These are phyloP conservation scores for Spinibarbus caldwelli DNA, from an alignment of 2,797 vertebrate species.

Conservation along the genomic window DNA sequence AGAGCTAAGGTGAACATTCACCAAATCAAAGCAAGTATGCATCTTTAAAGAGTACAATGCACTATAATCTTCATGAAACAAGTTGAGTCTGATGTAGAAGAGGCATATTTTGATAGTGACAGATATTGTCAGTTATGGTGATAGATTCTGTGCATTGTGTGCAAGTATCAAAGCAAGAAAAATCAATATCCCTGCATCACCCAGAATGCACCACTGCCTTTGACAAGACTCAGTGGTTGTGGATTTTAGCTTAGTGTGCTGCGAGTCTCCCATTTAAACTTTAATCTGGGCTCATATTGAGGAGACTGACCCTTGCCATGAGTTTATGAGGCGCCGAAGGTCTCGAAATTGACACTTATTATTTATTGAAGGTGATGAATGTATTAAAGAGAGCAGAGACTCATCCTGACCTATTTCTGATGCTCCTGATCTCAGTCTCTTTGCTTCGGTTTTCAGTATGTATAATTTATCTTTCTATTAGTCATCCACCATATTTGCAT, in stretches of 20 bases:
- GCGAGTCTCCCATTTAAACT: slow-evolving; percentile 62
- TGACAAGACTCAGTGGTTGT: not conserved
- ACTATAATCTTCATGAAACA: slow-evolving; percentile 43
- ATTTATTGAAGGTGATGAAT: slow-evolving; percentile 68
- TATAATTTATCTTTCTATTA: not conserved
- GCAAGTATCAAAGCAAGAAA: slow-evolving; percentile 54
- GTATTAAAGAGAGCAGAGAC: slow-evolving; percentile 45
- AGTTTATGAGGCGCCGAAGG: slow-evolving; percentile 61
- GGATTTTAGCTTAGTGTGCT: slow-evolving; percentile 14
- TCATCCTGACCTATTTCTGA: slow-evolving; percentile 10
- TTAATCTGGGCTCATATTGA: slow-evolving; percentile 66
- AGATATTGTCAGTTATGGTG: not conserved
- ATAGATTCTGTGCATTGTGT: slow-evolving; percentile 28
- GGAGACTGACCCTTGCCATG: slow-evolving; percentile 60
- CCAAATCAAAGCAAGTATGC: not conserved
- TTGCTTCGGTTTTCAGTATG: slow-evolving; percentile 1
- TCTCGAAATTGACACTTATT: slow-evolving; percentile 65
- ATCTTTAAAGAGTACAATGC: not conserved
- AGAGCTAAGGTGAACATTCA: not conserved
- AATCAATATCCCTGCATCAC: slow-evolving; percentile 47
- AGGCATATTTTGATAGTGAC: slow-evolving; percentile 18
- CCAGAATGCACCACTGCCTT: slow-evolving; percentile 40
- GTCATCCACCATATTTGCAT: not conserved
- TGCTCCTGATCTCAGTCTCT: slow-evolving; percentile 8
- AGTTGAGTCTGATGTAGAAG: slow-evolving; percentile 48